Evolutionary conservation across 2,888 invertebrate species (phyloP).

Genomic region (Cheilosia vernalis): DNA sequence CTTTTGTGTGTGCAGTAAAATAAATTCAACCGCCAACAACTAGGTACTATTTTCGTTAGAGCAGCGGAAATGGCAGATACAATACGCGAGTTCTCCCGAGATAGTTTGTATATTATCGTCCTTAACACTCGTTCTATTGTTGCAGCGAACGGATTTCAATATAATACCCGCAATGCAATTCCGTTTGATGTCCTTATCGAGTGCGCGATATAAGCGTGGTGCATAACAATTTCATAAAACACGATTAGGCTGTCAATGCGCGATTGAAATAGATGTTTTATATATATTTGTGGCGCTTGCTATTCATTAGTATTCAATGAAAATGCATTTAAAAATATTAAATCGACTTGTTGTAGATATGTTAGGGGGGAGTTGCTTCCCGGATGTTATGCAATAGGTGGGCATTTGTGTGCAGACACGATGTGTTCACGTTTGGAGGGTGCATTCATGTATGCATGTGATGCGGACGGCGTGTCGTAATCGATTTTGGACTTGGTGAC

Average conservation of each 20-base stretch:
- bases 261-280: not conserved
- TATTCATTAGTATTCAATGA: not conserved
- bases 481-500: too few species aligned
- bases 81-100: slow-evolving; percentile 14
- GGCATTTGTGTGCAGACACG: not conserved
- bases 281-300: not conserved
- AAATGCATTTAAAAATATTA: not conserved
- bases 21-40: slow-evolving; percentile 34
- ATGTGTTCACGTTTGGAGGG: not conserved
- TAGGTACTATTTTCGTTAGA: slow-evolving; percentile 9
- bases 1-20: slow-evolving; percentile 39
- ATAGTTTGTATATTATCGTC: not conserved
- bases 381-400: not conserved
- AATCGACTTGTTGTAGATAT: not conserved
- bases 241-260: slow-evolving; percentile 1
- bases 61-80: slow-evolving; percentile 42
- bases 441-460: too few species aligned
- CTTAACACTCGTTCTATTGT: slow-evolving; percentile 2
- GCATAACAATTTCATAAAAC: slow-evolving; percentile 5
- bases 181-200: slow-evolving; percentile 14
- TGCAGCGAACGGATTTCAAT: not conserved
- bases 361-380: not conserved
- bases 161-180: slow-evolving; percentile 4
- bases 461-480: too few species aligned
- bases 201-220: not conserved